Base-by-base conservation (phyloP, 2,888 invertebrate species). In the Drosophila imparisetae region DNA sequence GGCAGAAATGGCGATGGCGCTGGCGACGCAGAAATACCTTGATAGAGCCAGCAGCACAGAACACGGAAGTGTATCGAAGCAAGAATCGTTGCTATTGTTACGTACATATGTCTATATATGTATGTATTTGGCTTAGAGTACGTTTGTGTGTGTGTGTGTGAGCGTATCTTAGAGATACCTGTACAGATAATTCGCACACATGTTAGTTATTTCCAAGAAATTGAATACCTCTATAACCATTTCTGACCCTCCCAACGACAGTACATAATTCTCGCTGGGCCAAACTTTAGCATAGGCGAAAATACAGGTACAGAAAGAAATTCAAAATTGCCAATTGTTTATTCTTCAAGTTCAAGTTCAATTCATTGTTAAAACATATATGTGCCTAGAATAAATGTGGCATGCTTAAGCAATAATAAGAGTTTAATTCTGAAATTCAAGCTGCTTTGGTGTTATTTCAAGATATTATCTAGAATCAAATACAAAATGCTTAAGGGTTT, bases 31-130 rank as follows among this genome's bases (percentile, higher is more conserved):
- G 58, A 61, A 76, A 72, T 80, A 76, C 77, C 78, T 76, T 79
- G 69, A 66, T 54, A 68, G 62, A 18, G 49, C 4, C n/a, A 67
- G n/a, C 50, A 66, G 64, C 57, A 42, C 27, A 80, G 72, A 76
- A 76, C 77, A 63, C 80, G 80, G 79, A 80, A 80, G 69, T 80
- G 50, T 65, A 62, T 38, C 59, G 45, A 62, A 68, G 65, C 60
- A 57, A 54, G 53, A 65, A 78, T 65, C 50, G 68, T 52, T 52
- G 55, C 60, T 73, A 45, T 65, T 62, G 36, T 68, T 63, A 48
- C 27, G 38, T 13, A n/a, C 36, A 45, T 13, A 27, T 30, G 34
- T 45, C 6, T 36, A 29, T 38, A 11, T 45, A 29, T 50, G 27
- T 32, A 11, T 45, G 36, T 53, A n/a, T 27, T 10, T 21, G 48